A percentile compares a stretch with the other conserved stretches of the same genome.
Evolutionary conservation across 2,113 vertebrate species (phyloP).

Genomic region (Microtus richardsoni): DNA sequence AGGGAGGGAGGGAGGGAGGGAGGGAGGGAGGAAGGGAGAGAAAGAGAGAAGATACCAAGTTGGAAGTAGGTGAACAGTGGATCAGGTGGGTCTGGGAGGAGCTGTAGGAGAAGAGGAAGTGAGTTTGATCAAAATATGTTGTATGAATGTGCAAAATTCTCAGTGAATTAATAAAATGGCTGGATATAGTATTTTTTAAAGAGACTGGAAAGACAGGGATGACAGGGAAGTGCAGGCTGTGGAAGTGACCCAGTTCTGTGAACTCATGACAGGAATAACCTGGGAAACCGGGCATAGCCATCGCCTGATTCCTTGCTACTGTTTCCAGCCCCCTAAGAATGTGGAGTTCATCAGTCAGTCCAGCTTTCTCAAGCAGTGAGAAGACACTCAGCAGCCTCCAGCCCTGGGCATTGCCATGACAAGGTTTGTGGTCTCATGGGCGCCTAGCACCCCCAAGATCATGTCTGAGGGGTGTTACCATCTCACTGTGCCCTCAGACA

Average conservation of each 20-base stretch:
- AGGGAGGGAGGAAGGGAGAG: too few species aligned
- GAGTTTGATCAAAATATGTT: not conserved
- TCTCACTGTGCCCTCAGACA: not conserved
- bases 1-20: rapidly evolving
- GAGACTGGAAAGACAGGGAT: not conserved
- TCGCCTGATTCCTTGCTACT: not conserved
- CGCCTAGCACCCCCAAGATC: not conserved
- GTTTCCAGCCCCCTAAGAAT: not conserved
- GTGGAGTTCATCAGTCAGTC: not conserved
- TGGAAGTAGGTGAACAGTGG: not conserved
- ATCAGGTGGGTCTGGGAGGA: not conserved
- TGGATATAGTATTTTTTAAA: too few species aligned
- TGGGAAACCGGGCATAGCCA: not conserved
- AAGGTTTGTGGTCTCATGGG: too few species aligned
- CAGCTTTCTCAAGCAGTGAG: not conserved
- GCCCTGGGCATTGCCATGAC: not conserved
- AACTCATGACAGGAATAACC: not conserved
- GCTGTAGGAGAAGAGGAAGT: not conserved
- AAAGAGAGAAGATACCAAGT: not conserved
- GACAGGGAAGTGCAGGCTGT: not conserved
- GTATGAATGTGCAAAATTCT: not conserved
- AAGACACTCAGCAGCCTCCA: not conserved
- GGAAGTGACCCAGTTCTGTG: not conserved
- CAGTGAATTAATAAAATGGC: not conserved
- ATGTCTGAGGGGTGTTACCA: not conserved